These are phyloP conservation scores for Ormyrus labotus DNA, from an alignment of 2,888 invertebrate species.

Conservation along the genomic window DNA sequence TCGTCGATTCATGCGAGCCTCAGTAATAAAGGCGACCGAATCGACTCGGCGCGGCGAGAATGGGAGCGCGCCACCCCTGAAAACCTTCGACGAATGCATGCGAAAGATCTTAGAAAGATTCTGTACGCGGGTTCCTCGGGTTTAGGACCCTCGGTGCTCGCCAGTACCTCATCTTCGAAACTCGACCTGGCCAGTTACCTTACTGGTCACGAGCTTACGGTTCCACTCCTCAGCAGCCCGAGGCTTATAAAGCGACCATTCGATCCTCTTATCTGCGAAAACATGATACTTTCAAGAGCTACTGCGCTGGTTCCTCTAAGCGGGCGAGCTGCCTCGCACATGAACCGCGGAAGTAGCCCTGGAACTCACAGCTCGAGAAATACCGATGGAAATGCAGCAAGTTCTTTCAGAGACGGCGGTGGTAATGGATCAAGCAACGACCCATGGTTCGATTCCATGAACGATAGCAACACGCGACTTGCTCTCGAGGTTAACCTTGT, in stretches of 20 bases:
- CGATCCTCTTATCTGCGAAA: conserved; percentile 74
- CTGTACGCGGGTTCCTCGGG: conserved; percentile 62
- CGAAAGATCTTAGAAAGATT: conserved; percentile 70
- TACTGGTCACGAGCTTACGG: conserved; percentile 68
- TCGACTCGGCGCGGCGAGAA: conserved; percentile 71
- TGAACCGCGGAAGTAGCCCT: conserved; percentile 62
- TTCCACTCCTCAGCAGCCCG: conserved; percentile 71
- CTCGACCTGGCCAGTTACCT: conserved; percentile 67
- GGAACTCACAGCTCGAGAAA: conserved; percentile 32
- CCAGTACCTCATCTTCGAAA: conserved; percentile 52
- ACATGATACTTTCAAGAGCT: conserved; percentile 71
- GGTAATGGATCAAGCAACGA: conserved; percentile 60
- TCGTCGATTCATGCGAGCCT: background rate
- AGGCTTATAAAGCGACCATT: conserved; percentile 71
- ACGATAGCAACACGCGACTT: conserved; percentile 71
- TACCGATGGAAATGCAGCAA: conserved; percentile 29
- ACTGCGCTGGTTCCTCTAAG: conserved; percentile 69
- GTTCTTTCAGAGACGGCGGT: conserved; percentile 52
- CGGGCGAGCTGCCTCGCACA: conserved; percentile 61
- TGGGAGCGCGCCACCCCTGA: conserved; percentile 73
- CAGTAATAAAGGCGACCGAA: conserved; percentile 61
- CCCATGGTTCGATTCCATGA: conserved; percentile 74
- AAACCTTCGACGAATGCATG: conserved; percentile 67
- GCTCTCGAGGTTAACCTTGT: conserved; percentile 73
- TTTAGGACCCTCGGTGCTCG: conserved; percentile 46